phyloP scores from a whole-genome alignment of 2,888 invertebrate genomes.

The Hyppa rectilinea region DNA sequence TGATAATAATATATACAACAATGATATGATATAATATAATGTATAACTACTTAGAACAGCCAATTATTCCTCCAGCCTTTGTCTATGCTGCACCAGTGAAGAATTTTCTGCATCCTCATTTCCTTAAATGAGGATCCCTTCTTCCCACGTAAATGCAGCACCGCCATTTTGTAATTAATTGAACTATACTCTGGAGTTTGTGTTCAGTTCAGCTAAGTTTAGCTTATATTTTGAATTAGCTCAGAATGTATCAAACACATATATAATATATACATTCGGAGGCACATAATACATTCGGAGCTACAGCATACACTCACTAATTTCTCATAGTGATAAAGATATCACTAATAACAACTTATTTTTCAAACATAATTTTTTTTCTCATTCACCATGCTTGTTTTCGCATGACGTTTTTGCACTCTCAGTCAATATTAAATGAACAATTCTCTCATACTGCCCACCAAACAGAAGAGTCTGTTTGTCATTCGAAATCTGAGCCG shows the following conservation, averaged over 20 bases:
- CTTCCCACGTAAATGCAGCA: too few species aligned
- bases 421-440: neutral
- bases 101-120: slow-evolving; percentile 7
- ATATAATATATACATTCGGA: too few species aligned
- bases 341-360: neutral
- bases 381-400: neutral
- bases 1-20: neutral
- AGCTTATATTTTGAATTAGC: neutral
- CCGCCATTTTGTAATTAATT: slow-evolving; percentile 17
- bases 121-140: too few species aligned
- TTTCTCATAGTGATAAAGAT: neutral
- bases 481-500: too few species aligned
- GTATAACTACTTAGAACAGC: too few species aligned
- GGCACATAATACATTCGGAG: too few species aligned
- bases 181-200: neutral
- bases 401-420: neutral
- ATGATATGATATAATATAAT: too few species aligned
- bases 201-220: neutral
- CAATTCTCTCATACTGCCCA: neutral
- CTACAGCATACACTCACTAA: too few species aligned
- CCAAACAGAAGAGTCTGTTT: too few species aligned
- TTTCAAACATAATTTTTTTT: neutral
- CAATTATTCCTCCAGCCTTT: slow-evolving; percentile 11
- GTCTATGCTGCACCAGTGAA: slow-evolving; percentile 7
- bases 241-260: too few species aligned